Percentiles rank a stretch among this genome's conserved stretches.
These are phyloP conservation scores for Sialis lutaria DNA, from an alignment of 2,888 invertebrate genomes.

Conservation along the genomic window DNA sequence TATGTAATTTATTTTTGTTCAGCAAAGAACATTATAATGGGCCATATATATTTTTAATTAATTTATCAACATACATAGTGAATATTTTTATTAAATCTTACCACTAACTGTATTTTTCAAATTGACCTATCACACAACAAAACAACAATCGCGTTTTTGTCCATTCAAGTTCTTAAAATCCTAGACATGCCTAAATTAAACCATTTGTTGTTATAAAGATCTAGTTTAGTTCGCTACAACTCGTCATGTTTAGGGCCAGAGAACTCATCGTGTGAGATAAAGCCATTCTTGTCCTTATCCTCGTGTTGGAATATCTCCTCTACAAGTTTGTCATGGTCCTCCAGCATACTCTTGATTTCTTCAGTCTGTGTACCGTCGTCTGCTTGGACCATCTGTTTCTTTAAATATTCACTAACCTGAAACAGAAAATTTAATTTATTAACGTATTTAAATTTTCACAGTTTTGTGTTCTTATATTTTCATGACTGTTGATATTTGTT, in stretches of 20 bases:
- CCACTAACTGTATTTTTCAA: too few relatives aligned
- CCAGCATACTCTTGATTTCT: constrained; percentile 66
- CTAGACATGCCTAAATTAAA: background rate
- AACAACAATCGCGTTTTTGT: background rate
- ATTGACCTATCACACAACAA: background rate
- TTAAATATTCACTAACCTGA: constrained; percentile 81
- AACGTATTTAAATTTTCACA: background rate
- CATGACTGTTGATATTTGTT: too few relatives aligned
- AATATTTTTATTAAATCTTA: too few relatives aligned
- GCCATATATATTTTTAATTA: too few relatives aligned
- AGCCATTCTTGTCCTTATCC: constrained; percentile 91
- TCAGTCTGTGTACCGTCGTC: constrained; percentile 56
- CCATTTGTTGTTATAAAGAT: background rate
- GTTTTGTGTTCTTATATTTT: too few relatives aligned
- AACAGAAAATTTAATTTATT: constrained; percentile 11
- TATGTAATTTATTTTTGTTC: too few relatives aligned
- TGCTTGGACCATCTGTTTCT: constrained; percentile 77
- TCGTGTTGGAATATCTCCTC: constrained; percentile 96
- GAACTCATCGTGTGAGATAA: constrained; percentile 90
- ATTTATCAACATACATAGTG: too few relatives aligned
- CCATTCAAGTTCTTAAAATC: background rate
- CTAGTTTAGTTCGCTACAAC: constrained; percentile 37
- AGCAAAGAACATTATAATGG: too few relatives aligned
- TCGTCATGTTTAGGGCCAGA: constrained; percentile 96
- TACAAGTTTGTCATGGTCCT: constrained; percentile 81